phyloP scores from a whole-genome alignment of 2,113 vertebrate species.

The Festucalex cinctus region DNA sequence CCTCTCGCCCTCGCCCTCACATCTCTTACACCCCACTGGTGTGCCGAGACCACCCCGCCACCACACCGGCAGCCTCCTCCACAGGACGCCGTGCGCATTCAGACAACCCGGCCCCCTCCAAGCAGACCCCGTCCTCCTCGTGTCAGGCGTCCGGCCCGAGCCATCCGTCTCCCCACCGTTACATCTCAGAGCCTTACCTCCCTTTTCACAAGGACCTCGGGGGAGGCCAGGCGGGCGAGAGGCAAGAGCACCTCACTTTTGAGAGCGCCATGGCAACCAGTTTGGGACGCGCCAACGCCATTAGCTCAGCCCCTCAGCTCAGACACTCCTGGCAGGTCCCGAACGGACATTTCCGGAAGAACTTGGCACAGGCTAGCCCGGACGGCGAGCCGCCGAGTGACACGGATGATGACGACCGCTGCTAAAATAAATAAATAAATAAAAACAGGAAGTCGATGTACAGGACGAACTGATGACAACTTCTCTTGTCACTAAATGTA shows the following conservation, averaged over 20 bases:
- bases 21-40: slow-evolving; percentile 91
- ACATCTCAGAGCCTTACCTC: slow-evolving; percentile 96
- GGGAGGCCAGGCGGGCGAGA: slow-evolving; percentile 74
- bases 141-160: slow-evolving; percentile 54
- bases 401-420: slow-evolving; percentile 93
- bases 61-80: slow-evolving; percentile 52
- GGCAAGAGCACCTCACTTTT: slow-evolving; percentile 87
- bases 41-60: slow-evolving; percentile 73
- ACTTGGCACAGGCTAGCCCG: slow-evolving; percentile 74
- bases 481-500: slow-evolving; percentile 42
- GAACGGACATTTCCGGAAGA: slow-evolving; percentile 88
- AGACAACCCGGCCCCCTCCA: neutral
- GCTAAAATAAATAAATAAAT: too few relatives aligned
- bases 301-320: slow-evolving; percentile 86
- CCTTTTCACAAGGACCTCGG: slow-evolving; percentile 83
- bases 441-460: neutral
- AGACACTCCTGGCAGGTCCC: slow-evolving; percentile 95
- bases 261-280: slow-evolving; percentile 90
- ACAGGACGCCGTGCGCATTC: slow-evolving; percentile 61
- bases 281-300: slow-evolving; percentile 87
- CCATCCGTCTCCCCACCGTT: slow-evolving; percentile 85
- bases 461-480: slow-evolving; percentile 4
- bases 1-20: slow-evolving; percentile 87
- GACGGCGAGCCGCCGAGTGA: slow-evolving; percentile 85
- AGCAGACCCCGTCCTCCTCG: slow-evolving; percentile 19